Percentiles rank a stretch among this genome's conserved stretches.
phyloP scores from a whole-genome alignment of 2,113 vertebrate genomes.

The Pelmatolapia mariae region DNA sequence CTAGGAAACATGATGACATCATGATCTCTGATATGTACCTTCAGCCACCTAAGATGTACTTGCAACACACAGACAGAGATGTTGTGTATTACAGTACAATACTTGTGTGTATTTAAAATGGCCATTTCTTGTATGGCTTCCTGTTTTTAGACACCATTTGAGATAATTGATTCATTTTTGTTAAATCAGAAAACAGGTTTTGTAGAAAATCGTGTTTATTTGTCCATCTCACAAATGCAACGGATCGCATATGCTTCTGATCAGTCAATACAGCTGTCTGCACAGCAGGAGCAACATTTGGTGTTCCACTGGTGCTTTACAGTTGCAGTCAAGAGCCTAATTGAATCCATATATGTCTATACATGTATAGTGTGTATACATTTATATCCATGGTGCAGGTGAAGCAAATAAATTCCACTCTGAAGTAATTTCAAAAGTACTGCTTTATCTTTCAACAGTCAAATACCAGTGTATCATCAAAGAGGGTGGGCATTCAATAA shows the following conservation, averaged over 20 bases:
- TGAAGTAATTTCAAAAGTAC: background rate
- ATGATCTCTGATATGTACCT: background rate
- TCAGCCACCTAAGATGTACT: background rate
- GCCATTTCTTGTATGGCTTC: background rate
- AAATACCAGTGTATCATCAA: conserved; percentile 24
- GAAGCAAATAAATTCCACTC: background rate
- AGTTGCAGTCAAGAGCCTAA: background rate
- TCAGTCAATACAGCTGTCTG: background rate
- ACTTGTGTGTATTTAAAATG: background rate
- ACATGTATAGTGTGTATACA: background rate
- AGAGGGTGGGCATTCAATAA: background rate
- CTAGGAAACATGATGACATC: background rate
- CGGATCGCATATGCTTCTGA: background rate
- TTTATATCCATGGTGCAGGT: background rate
- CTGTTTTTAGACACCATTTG: background rate
- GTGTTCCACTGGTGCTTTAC: background rate
- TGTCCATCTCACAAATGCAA: background rate
- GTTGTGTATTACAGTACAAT: background rate
- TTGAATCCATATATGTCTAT: background rate
- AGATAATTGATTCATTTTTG: background rate
- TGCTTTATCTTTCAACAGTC: conserved; percentile 13
- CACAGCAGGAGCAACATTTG: background rate
- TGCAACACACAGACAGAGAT: background rate
- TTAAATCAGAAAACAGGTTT: background rate
- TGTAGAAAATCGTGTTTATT: background rate